phyloP scores from a whole-genome alignment of 2,888 invertebrate genomes.

The Drosophila birchii region DNA sequence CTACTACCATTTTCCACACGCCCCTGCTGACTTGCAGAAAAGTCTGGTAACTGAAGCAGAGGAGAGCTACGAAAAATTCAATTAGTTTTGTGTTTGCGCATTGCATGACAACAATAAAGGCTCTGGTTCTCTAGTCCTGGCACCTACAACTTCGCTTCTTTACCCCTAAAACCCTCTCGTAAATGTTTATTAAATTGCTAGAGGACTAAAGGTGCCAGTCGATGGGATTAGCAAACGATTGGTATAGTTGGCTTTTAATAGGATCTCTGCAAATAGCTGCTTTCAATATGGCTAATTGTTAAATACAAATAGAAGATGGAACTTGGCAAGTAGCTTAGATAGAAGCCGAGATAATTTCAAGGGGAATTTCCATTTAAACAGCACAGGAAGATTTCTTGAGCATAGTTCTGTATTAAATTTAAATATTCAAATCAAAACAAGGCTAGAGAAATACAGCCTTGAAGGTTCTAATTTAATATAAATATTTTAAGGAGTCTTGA shows the following conservation, averaged over 20 bases:
- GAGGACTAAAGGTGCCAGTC: slow-evolving; percentile 15
- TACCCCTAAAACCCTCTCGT: slow-evolving; percentile 7
- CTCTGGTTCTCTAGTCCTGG: slow-evolving; percentile 15
- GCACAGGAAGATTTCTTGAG: neutral
- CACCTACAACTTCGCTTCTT: slow-evolving; percentile 2
- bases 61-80: slow-evolving; percentile 67
- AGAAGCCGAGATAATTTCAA: neutral
- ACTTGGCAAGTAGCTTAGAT: neutral
- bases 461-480: neutral
- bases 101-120: slow-evolving; percentile 76
- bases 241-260: slow-evolving; percentile 19
- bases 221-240: slow-evolving; percentile 26
- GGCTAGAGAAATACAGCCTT: fast-evolving
- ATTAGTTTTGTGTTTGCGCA: slow-evolving; percentile 79
- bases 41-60: slow-evolving; percentile 62
- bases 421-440: neutral
- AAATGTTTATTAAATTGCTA: slow-evolving; percentile 49
- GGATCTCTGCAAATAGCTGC: slow-evolving; percentile 8
- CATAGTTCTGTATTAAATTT: neutral
- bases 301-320: neutral
- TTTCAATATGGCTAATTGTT: slow-evolving; percentile 15
- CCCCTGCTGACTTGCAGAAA: slow-evolving; percentile 73
- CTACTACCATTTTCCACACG: slow-evolving; percentile 17
- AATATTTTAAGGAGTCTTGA: neutral
- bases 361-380: neutral